Evolutionary conservation across 92 coral and sea anemone species (phyloP), one percentile per base, ranked within the genome.

Genomic region (Montipora capitata): DNA sequence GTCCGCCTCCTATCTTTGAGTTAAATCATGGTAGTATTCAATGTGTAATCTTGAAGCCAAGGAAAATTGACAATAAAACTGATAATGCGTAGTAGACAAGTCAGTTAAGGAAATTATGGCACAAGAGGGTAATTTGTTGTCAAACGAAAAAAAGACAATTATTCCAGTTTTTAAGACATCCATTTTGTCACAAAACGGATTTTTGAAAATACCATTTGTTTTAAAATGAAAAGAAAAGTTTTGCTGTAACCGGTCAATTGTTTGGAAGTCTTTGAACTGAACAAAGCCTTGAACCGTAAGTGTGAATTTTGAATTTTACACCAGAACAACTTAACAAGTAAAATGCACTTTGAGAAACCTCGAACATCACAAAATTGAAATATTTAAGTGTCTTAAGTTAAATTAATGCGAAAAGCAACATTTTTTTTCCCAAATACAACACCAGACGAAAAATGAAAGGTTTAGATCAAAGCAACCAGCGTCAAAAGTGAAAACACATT

Each of bases 371-470:
- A 27, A 27, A 27, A 27, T 27, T 27, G 35, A 27, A 27, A 27
- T 27, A 27, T 27, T 27, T 1, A 27, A 27, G 35, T 27, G 35
- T 27, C 35, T 27, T 27, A 27, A 27, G 35, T 27, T 3, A 11
- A 54, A 54, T 8, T 54, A 27, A 27, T 54, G 61, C 8, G 58
- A 57, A 56, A 82, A 72, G 20, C 49, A 68, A 68, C 65, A 82
- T 10, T 59, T 11, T 27, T 27, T 18, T 11, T 10, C 35, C n/a
- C 15, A 38, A 10, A n/a, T 61, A 39, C 16, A 70, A 59, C 40
- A 81, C 86, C 77, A 70, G 86, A 17, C 38, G 38, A 45, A 44
- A 63, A 13, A 12, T 56, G 38, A 4, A 3, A 58, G 7, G 86
- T 56, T 68, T 1, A 27, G 35, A 27, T 27, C 35, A 27, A 27